These are phyloP conservation scores for Myanophis thanlyinensis DNA, from an alignment of 2,113 vertebrate genomes.

Conservation along the genomic window DNA sequence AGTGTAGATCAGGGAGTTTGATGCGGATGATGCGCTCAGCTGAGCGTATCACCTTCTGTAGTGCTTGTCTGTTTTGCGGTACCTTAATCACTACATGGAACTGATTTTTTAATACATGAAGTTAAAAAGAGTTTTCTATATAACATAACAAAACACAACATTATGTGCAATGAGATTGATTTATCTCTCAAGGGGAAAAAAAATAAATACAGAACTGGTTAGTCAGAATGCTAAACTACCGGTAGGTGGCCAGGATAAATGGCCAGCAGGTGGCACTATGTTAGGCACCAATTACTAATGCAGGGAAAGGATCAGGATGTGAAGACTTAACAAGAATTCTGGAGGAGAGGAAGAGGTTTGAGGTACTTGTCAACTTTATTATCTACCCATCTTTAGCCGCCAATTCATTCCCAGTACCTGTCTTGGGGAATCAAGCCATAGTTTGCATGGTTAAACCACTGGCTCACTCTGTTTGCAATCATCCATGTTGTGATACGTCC, in stretches of 20 bases:
- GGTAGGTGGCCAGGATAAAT: neutral
- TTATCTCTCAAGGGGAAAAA: neutral
- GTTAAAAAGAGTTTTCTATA: neutral
- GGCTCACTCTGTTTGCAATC: constrained; percentile 66
- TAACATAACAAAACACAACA: neutral
- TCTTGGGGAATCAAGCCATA: constrained; percentile 78
- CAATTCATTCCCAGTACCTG: constrained; percentile 66
- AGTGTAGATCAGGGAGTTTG: too few relatives aligned
- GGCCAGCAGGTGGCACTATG: neutral
- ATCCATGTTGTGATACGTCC: constrained; percentile 55
- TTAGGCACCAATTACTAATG: neutral
- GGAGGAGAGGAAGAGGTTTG: neutral
- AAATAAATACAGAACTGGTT: neutral
- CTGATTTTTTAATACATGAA: neutral
- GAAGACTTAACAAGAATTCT: neutral
- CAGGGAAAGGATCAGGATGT: neutral
- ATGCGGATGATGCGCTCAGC: too few relatives aligned
- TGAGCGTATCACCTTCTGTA: too few relatives aligned
- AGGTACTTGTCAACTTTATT: neutral
- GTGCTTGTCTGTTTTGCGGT: too few relatives aligned
- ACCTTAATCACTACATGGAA: neutral
- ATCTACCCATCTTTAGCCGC: neutral
- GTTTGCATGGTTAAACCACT: constrained; percentile 75
- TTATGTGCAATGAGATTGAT: neutral
- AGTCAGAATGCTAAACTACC: neutral